These are phyloP conservation scores for Plestiodon gilberti DNA, from an alignment of 2,113 vertebrate species.

Conservation along the genomic window DNA sequence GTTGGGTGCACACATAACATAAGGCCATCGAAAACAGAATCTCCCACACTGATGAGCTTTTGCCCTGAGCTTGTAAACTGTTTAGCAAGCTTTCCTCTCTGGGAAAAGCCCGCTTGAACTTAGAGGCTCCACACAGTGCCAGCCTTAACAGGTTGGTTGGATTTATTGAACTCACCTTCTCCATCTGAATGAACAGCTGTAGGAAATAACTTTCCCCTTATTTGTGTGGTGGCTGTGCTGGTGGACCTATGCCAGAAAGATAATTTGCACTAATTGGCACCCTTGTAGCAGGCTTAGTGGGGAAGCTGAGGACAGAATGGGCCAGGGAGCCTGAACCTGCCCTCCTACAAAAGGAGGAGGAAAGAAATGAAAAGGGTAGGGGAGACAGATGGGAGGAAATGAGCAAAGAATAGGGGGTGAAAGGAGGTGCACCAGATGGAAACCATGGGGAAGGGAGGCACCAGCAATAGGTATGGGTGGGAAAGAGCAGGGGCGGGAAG, in stretches of 20 bases:
- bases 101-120: background rate
- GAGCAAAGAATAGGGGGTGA: constrained; percentile 28
- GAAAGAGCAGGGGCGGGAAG: background rate
- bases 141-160: constrained; percentile 12
- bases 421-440: constrained; percentile 30
- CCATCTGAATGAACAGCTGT: background rate
- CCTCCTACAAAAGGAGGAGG: background rate
- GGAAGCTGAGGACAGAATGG: constrained; percentile 6
- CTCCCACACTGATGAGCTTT: background rate
- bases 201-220: background rate
- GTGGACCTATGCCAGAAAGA: constrained; percentile 15
- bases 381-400: constrained; percentile 36
- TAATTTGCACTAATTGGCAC: constrained; percentile 34
- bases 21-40: background rate
- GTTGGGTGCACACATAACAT: background rate
- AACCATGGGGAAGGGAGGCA: constrained; percentile 14
- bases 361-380: constrained; percentile 23
- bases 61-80: background rate
- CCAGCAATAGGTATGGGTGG: background rate
- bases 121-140: background rate
- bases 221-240: background rate
- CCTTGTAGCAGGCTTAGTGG: constrained; percentile 1
- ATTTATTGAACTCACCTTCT: constrained; percentile 8
- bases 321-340: constrained; percentile 7
- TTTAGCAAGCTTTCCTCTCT: background rate